These are phyloP conservation scores for Xylophagus ater DNA, from an alignment of 2,888 invertebrate genomes.

Conservation along the genomic window DNA sequence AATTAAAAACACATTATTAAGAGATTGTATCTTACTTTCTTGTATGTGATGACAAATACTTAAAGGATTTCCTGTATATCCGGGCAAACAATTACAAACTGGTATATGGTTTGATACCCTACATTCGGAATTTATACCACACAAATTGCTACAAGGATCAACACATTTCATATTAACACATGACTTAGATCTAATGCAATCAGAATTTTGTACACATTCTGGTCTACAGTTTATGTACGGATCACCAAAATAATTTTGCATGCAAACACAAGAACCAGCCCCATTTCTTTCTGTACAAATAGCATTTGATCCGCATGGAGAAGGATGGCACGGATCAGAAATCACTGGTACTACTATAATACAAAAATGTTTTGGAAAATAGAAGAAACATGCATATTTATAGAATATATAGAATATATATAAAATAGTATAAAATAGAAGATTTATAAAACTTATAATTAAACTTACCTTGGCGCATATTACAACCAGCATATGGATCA, in stretches of 20 bases:
- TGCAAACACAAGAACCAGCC: conserved; percentile 70
- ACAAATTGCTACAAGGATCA: conserved; percentile 72
- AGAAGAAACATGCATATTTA: conserved; percentile 5
- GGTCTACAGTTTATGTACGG: conserved; percentile 78
- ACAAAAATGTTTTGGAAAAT: conserved; percentile 2
- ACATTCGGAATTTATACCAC: conserved; percentile 75
- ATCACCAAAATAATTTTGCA: conserved; percentile 74
- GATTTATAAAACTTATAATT: conserved; percentile 11
- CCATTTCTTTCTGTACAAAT: conserved; percentile 70
- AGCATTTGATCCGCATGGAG: conserved; percentile 80
- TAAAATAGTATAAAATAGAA: conserved; percentile 14
- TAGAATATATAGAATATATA: conserved; percentile 6
- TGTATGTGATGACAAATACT: conserved; percentile 54
- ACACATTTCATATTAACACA: conserved; percentile 75
- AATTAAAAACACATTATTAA: too few relatives aligned
- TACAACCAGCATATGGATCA: conserved; percentile 70
- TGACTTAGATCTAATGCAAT: conserved; percentile 64
- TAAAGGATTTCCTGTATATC: conserved; percentile 69
- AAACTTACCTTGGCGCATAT: conserved; percentile 47
- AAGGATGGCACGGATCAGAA: conserved; percentile 62
- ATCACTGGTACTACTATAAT: conserved; percentile 44
- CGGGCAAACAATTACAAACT: conserved; percentile 59
- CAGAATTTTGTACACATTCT: conserved; percentile 78
- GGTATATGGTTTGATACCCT: conserved; percentile 73
- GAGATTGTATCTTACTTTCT: conserved; percentile 27